Conservation (phyloP, 2,888 invertebrate species). For the Zelleria hepariella region DNA sequence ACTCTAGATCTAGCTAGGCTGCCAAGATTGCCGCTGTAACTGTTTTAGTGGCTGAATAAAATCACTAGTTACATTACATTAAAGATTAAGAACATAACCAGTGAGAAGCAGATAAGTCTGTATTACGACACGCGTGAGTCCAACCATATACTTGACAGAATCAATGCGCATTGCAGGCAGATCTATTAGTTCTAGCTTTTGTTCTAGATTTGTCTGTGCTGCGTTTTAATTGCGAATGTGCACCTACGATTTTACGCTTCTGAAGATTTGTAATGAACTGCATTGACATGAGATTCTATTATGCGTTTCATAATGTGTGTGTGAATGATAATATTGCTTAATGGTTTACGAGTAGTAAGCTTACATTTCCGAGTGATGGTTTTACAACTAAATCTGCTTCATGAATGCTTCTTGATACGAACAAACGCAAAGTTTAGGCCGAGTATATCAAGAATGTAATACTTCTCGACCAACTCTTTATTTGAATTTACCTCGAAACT, state of each 20-base stretch:
- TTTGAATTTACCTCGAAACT: neutral
- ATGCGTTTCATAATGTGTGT: slow-evolving; percentile 38
- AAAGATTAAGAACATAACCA: neutral
- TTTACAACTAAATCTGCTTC: slow-evolving; percentile 58
- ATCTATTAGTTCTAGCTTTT: neutral
- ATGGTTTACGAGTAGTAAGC: slow-evolving; percentile 61
- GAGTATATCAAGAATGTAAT: neutral
- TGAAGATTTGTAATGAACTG: slow-evolving; percentile 43
- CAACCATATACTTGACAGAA: neutral
- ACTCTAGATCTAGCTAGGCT: neutral
- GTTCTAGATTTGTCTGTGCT: neutral
- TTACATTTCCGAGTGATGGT: slow-evolving; percentile 58
- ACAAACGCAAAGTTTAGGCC: neutral
- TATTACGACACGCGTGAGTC: neutral
- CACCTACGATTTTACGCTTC: slow-evolving; percentile 18
- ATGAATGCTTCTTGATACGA: slow-evolving; percentile 15
- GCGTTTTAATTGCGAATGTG: neutral
- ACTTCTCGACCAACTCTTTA: neutral
- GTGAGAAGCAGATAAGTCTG: slow-evolving; percentile 1
- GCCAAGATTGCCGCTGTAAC: neutral
- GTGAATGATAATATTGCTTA: slow-evolving; percentile 60
- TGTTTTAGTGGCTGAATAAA: slow-evolving; percentile 12
- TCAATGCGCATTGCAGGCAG: neutral
- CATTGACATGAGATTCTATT: slow-evolving; percentile 29
- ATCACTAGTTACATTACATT: neutral